These are phyloP conservation scores for Eriocheir sinensis DNA, from an alignment of 1,140 invertebrate genomes.

Conservation along the genomic window DNA sequence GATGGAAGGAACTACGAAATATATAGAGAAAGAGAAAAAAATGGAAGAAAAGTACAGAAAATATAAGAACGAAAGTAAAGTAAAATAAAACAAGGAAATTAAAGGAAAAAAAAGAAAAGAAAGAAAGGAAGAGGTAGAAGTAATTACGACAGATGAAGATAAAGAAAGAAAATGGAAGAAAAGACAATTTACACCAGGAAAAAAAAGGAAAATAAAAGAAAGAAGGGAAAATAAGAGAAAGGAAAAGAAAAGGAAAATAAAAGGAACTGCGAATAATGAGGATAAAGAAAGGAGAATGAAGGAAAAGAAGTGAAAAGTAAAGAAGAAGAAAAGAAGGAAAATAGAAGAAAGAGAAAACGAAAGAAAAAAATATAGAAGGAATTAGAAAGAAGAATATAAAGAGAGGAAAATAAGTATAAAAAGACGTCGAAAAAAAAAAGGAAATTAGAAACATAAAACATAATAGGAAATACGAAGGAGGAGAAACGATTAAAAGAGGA, in stretches of 20 bases:
- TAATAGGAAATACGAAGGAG: no score
- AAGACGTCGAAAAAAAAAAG: no score
- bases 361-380: background rate
- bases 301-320: no score
- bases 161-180: background rate
- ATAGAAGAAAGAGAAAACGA: background rate
- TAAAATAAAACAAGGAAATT: background rate
- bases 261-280: no score
- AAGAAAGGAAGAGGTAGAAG: background rate
- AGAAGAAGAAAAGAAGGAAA: no score
- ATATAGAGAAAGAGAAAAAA: background rate
- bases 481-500: no score
- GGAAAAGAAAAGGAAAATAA: background rate
- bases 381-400: no score
- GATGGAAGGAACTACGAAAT: background rate
- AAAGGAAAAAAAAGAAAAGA: background rate
- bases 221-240: background rate
- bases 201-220: background rate
- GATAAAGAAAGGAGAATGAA: no score
- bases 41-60: background rate
- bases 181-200: no score
- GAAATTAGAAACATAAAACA: no score
- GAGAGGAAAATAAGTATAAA: no score
- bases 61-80: background rate
- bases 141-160: background rate